Evolutionary conservation across 2,797 vertebrate species (phyloP).

Genomic region (Falco peregrinus): DNA sequence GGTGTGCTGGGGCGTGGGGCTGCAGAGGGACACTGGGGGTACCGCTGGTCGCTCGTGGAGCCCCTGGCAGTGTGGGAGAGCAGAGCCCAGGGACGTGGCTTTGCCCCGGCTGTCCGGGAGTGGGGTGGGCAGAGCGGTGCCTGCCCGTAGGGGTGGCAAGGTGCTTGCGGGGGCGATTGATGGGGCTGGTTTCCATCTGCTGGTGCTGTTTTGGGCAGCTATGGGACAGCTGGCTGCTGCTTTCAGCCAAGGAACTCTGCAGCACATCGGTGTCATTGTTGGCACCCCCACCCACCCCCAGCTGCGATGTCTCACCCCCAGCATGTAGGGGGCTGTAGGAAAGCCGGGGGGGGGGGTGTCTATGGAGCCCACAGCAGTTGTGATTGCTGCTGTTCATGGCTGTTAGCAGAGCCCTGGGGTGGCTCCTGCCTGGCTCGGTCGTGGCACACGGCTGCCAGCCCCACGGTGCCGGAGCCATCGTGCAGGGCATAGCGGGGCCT

Average conservation of each 20-base stretch:
- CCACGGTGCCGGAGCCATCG: rapidly evolving
- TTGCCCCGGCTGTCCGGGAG: not conserved
- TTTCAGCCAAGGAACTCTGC: rapidly evolving
- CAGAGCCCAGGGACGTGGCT: not conserved
- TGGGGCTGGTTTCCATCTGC: not conserved
- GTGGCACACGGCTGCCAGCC: not conserved
- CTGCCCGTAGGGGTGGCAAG: rapidly evolving
- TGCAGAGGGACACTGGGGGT: not conserved
- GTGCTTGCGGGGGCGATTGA: not conserved
- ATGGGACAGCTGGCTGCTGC: rapidly evolving
- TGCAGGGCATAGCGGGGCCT: not conserved
- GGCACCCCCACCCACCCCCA: no score
- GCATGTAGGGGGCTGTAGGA: rapidly evolving
- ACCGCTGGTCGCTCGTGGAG: rapidly evolving
- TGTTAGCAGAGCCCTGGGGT: not conserved
- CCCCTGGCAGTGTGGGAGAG: rapidly evolving
- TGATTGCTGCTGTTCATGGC: rapidly evolving
- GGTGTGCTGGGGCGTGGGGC: rapidly evolving
- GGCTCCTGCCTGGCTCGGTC: not conserved
- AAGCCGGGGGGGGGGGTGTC: not conserved
- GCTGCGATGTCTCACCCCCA: rapidly evolving
- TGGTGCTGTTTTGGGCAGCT: not conserved
- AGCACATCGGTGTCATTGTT: not conserved
- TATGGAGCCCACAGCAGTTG: rapidly evolving
- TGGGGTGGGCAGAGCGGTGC: rapidly evolving